Evolutionary conservation across 35 echinoderm and acorn worm genomes (phyloP).

Genomic region (Ptychodera flava): DNA sequence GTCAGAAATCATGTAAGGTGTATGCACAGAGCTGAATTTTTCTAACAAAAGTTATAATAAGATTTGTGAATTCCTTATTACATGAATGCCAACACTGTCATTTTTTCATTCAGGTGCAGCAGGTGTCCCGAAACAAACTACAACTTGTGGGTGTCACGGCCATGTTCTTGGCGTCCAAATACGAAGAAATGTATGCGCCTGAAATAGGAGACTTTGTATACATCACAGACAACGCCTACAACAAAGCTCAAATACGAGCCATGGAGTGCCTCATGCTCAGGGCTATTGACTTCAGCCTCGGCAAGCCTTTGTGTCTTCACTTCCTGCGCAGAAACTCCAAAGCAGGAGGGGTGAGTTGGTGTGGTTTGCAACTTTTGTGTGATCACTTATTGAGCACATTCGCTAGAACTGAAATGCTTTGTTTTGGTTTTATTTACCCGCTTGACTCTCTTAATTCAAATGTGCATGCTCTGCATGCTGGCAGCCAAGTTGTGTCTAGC

Average conservation of each 20-base stretch:
- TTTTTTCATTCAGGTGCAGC: slow-evolving; percentile 43
- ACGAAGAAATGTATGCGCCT: slow-evolving; percentile 99
- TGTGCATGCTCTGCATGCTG: too few species aligned
- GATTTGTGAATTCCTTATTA: too few species aligned
- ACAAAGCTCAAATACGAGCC: slow-evolving; percentile 57
- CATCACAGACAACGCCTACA: slow-evolving; percentile 99
- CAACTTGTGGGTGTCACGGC: slow-evolving; percentile 92
- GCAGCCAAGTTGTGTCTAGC: too few species aligned
- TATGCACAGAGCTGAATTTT: too few species aligned
- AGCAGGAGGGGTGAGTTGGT: slow-evolving; percentile 83
- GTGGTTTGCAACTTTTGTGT: too few species aligned
- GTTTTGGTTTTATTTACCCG: too few species aligned
- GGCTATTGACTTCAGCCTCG: slow-evolving; percentile 53
- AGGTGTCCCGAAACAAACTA: slow-evolving; percentile 80
- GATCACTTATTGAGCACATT: too few species aligned
- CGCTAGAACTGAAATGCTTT: too few species aligned
- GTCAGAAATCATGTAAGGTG: too few species aligned
- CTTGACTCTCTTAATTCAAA: too few species aligned
- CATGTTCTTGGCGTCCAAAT: slow-evolving; percentile 96
- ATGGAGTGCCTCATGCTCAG: slow-evolving; percentile 65
- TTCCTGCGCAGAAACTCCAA: slow-evolving; percentile 93
- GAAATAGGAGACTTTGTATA: slow-evolving; percentile 99
- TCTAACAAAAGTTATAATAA: too few species aligned
- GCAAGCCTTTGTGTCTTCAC: slow-evolving; percentile 89
- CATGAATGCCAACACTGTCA: too few species aligned